Evolutionary conservation across 2,888 invertebrate genomes (phyloP), one percentile per base, ranked within the genome.

Genomic region (Leptopilina drosophilae): DNA sequence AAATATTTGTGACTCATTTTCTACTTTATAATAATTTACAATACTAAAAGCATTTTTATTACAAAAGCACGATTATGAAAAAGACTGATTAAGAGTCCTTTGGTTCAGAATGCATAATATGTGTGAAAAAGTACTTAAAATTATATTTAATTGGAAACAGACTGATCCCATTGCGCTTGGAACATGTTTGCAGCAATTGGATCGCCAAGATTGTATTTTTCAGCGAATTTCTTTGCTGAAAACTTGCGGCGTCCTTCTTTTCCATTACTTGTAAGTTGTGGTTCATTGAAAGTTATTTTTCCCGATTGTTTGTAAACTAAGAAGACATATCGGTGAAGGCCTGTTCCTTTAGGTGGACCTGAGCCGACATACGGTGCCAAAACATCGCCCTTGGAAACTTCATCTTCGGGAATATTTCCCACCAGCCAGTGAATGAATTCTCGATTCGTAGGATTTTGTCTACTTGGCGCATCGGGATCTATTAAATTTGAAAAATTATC

Each of bases 381-480:
- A 0, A 93, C 93, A 78, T 97, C 96, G 7, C 98, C 98, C 5
- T 93, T 92, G 0, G 90, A 87, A 2, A 98, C 89, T 84, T 96
- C 93, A 83, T 89, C 92, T 12, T 96, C 97, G n/a, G 96, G 96
- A 84, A 98, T 96, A 90, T 98, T 98, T 40, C 94, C 96, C 0
- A 98, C 95, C 5, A 98, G 91, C 98, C 98, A 98, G 92, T 98
- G 98, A 88, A 96, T 96, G 95, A 96, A 97, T 92, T 98, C 98
- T 56, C 97, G 94, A 90, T 94, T 95, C 82, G 93, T 96, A 0
- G 97, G 97, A 9, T 96, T 94, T 15, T 93, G 90, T 53, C 98
- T 95, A 84, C 95, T 96, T 0, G 98, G 98, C 8, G 98, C 98
- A 93, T 98, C 98, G 0, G 98, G 98, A 93, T 98, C 98, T 93